Evolutionary conservation across 1,140 invertebrate species (phyloP).

Genomic region (Pachyrhynchus sulphureomaculatus): DNA sequence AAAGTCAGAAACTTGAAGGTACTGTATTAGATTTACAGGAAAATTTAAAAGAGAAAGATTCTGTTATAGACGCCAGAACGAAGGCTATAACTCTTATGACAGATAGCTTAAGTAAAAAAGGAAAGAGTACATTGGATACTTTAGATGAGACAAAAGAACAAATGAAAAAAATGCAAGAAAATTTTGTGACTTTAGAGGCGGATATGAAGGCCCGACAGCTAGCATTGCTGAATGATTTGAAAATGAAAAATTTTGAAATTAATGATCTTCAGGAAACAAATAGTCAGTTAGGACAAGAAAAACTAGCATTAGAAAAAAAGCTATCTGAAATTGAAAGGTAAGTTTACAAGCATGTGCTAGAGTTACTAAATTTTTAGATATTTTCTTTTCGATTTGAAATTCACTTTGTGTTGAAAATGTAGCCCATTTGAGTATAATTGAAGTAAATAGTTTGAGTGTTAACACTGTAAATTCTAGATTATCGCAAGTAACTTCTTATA

Average conservation of each 20-base stretch:
- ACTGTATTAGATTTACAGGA: conserved; percentile 72
- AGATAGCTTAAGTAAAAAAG: conserved; percentile 71
- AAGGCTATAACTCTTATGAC: conserved; percentile 77
- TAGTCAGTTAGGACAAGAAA: conserved; percentile 26
- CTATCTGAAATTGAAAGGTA: background rate
- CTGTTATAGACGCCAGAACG: conserved; percentile 80
- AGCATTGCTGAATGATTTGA: conserved; percentile 39
- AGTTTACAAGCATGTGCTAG: background rate
- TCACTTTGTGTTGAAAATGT: too few species aligned
- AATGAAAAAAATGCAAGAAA: conserved; percentile 77
- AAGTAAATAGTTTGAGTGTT: too few species aligned
- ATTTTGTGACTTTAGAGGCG: conserved; percentile 70
- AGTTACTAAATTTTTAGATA: background rate
- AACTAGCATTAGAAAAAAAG: conserved; percentile 15
- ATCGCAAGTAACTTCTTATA: too few species aligned
- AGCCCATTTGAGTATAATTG: too few species aligned
- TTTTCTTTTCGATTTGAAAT: background rate
- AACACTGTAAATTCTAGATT: too few species aligned
- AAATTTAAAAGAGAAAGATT: conserved; percentile 81
- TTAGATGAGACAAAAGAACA: conserved; percentile 77
- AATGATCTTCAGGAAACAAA: conserved; percentile 33
- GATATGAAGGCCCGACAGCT: conserved; percentile 66
- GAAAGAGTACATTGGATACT: conserved; percentile 68
- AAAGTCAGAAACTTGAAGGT: conserved; percentile 64
- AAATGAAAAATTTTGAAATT: conserved; percentile 43